These are phyloP conservation scores for Galagoides demidoff DNA, from an alignment of 2,797 vertebrate species.

Conservation along the genomic window DNA sequence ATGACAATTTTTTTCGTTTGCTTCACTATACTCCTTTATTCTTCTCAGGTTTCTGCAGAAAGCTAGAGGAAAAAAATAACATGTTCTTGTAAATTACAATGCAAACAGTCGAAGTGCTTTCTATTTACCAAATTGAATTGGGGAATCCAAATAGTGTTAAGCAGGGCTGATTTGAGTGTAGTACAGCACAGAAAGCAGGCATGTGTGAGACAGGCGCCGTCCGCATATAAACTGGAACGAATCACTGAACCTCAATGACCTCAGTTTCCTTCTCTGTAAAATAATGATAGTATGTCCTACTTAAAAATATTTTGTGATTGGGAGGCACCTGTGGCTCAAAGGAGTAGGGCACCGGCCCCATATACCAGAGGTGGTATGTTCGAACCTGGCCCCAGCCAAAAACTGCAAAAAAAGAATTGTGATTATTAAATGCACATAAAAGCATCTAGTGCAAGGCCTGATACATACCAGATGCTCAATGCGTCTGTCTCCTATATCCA, in stretches of 20 bases:
- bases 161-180: background rate
- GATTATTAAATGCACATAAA: constrained; percentile 1
- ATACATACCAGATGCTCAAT: background rate
- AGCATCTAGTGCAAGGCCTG: background rate
- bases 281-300: background rate
- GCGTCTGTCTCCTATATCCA: background rate
- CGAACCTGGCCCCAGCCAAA: too few species aligned
- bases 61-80: background rate
- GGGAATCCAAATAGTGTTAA: background rate
- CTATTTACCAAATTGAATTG: background rate
- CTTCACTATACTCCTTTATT: background rate
- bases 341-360: too few species aligned
- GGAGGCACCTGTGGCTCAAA: too few species aligned
- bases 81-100: background rate
- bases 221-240: background rate
- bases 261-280: constrained; percentile 18
- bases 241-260: background rate
- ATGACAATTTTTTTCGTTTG: constrained; percentile 3
- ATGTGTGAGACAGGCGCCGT: background rate
- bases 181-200: background rate
- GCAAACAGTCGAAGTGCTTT: background rate
- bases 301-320: background rate
- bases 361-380: too few species aligned
- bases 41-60: background rate
- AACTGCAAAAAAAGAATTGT: background rate